These are phyloP conservation scores for Lapara coniferarum DNA, from an alignment of 2,888 invertebrate genomes.

Conservation along the genomic window DNA sequence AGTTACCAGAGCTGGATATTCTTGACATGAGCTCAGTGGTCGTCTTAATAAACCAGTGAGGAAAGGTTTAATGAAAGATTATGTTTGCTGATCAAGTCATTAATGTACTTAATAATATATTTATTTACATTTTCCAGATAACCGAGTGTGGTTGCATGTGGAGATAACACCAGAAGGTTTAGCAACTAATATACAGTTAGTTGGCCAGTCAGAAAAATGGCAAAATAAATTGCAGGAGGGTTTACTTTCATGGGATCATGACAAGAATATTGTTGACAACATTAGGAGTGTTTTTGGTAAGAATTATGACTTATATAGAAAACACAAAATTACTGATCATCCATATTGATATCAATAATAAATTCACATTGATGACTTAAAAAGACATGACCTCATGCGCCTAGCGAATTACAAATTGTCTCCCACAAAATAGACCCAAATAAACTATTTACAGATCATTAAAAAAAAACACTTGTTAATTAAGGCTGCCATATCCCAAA, in stretches of 20 bases:
- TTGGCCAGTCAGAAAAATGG: constrained; percentile 66
- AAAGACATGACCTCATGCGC: no score
- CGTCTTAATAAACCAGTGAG: no score
- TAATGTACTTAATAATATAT: neutral
- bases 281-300: constrained; percentile 68
- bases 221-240: constrained; percentile 64
- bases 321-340: neutral
- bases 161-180: constrained; percentile 67
- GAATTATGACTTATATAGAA: constrained; percentile 1
- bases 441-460: no score
- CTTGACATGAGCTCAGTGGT: no score
- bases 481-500: no score
- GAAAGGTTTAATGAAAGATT: no score
- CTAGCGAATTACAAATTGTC: no score
- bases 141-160: constrained; percentile 70
- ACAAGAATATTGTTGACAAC: constrained; percentile 70
- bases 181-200: constrained; percentile 65
- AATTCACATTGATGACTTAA: no score
- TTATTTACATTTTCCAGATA: constrained; percentile 53
- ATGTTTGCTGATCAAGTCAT: neutral
- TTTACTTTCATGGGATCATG: constrained; percentile 70
- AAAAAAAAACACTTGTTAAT: no score
- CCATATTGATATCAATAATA: no score
- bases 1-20: no score
- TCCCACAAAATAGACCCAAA: no score